Conservation (phyloP, 2,888 invertebrate species). For the Pseudococcus longispinus region DNA sequence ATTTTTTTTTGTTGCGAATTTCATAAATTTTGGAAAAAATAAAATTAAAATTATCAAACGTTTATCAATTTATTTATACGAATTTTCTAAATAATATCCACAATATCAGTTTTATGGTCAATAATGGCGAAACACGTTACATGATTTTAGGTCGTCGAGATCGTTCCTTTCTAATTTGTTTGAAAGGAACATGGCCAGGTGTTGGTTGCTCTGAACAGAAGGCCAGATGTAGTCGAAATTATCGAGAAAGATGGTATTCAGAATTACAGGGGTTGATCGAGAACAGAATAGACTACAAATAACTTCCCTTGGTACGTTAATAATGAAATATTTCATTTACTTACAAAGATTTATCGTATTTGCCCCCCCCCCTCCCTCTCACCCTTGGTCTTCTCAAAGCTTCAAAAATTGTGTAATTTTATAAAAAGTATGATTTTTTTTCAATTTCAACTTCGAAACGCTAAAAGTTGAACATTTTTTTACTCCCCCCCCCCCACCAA, state of each 20-base stretch:
- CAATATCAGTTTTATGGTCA: background rate
- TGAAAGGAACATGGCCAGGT: background rate
- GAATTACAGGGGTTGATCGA: background rate
- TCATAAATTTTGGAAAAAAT: background rate
- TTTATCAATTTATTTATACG: conserved; percentile 33
- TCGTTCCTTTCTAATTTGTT: background rate
- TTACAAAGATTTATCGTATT: no score
- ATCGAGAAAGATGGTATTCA: background rate
- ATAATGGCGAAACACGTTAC: conserved; percentile 25
- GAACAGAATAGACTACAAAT: background rate
- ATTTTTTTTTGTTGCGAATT: background rate
- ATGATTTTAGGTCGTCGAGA: background rate
- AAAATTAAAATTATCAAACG: background rate
- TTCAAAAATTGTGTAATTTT: no score
- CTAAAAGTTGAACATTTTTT: no score
- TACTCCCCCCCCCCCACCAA: no score
- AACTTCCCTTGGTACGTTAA: background rate
- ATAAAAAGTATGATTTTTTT: no score
- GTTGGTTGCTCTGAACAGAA: background rate
- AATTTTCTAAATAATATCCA: background rate
- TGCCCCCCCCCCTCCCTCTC: no score
- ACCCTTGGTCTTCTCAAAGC: no score
- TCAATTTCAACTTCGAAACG: no score
- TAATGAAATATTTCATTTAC: background rate
- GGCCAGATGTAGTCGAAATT: background rate